A percentile compares a stretch with the other conserved stretches of the same genome.
These are phyloP conservation scores for Halisarca cf. caerulea DNA, from an alignment of 37 sponge, comb jelly and placozoan species.

Conservation along the genomic window DNA sequence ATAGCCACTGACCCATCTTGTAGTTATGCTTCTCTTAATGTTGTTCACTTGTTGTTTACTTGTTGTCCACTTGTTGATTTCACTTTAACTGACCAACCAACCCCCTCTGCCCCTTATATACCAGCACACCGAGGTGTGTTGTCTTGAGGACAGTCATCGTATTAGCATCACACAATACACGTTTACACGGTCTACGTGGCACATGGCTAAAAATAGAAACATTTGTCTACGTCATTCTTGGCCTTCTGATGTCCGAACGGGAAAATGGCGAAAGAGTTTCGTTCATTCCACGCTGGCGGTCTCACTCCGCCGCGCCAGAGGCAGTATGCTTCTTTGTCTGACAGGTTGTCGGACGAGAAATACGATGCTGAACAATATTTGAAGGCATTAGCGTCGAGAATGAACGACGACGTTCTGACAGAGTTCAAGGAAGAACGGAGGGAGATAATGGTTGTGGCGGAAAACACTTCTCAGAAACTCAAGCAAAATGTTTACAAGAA, in stretches of 20 bases:
- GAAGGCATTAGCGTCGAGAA: constrained; percentile 40
- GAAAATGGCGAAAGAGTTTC: constrained; percentile 26
- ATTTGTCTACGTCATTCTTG: too few species aligned
- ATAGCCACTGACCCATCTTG: constrained; percentile 24
- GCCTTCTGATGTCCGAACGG: too few species aligned
- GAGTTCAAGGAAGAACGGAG: constrained; percentile 40
- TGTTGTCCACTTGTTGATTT: neutral
- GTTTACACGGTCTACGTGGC: too few species aligned
- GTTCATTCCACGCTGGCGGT: neutral
- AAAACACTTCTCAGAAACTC: constrained; percentile 84
- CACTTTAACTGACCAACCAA: too few species aligned
- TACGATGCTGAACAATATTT: constrained; percentile 68
- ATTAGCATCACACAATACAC: too few species aligned
- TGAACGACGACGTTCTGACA: constrained; percentile 15
- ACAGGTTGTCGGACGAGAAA: constrained; percentile 35
- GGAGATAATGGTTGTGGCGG: constrained; percentile 71
- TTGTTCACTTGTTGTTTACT: neutral
- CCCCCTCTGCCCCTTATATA: too few species aligned
- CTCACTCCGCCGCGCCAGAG: too few species aligned
- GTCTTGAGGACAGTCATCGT: too few species aligned
- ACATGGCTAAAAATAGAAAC: too few species aligned
- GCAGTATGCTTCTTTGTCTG: neutral
- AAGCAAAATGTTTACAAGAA: constrained; percentile 99
- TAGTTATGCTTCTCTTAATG: too few species aligned
- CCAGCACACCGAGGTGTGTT: too few species aligned